Evolutionary conservation across 1,140 invertebrate genomes (phyloP).

Genomic region (Scaptomyza pallida): DNA sequence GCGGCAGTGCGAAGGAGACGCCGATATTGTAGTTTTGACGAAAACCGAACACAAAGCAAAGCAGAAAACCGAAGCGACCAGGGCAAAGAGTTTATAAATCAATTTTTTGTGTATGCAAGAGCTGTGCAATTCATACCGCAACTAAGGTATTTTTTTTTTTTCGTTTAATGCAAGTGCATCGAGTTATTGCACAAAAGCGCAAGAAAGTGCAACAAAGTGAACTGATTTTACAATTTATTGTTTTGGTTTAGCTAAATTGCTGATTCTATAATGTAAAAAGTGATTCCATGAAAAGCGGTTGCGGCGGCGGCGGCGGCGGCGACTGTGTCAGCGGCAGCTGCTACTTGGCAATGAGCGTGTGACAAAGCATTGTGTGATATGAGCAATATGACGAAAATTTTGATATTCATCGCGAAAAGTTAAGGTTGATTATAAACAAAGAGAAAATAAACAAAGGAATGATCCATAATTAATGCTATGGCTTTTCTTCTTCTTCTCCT

Average conservation of each 20-base stretch:
- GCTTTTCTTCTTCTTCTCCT: slow-evolving; percentile 6
- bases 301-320: slow-evolving; percentile 22
- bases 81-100: slow-evolving; percentile 77
- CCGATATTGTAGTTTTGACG: slow-evolving; percentile 41
- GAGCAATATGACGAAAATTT: slow-evolving; percentile 39
- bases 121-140: slow-evolving; percentile 58
- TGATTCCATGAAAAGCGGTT: slow-evolving; percentile 34
- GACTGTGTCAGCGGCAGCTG: slow-evolving; percentile 6
- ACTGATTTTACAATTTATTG: slow-evolving; percentile 5
- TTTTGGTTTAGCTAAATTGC: slow-evolving; percentile 13
- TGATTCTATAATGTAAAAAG: slow-evolving; percentile 15
- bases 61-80: slow-evolving; percentile 73
- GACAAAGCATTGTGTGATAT: slow-evolving; percentile 38
- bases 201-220: slow-evolving; percentile 22
- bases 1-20: slow-evolving; percentile 56
- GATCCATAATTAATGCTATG: slow-evolving; percentile 6
- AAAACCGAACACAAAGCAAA: slow-evolving; percentile 71
- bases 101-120: slow-evolving; percentile 83
- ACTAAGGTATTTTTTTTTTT: slow-evolving; percentile 55
- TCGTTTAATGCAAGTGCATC: slow-evolving; percentile 26
- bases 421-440: slow-evolving; percentile 12
- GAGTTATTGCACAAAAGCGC: slow-evolving; percentile 4
- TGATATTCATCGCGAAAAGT: slow-evolving; percentile 24
- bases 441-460: slow-evolving; percentile 8
- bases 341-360: slow-evolving; percentile 34